Evolutionary conservation across 1,140 invertebrate species (phyloP).

Genomic region (Zaprionus camerounensis): DNA sequence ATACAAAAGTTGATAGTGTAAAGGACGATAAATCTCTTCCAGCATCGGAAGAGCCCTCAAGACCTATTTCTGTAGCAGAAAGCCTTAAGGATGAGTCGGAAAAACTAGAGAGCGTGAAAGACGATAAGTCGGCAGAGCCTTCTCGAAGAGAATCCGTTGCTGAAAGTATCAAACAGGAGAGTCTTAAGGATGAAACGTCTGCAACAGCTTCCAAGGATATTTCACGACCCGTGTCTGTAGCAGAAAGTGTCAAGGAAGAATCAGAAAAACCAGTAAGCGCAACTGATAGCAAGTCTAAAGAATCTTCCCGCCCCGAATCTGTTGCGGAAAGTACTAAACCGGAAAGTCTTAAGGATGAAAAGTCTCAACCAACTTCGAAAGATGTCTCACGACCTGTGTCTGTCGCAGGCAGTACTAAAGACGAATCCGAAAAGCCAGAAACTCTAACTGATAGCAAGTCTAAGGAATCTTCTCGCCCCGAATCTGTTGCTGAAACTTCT

Average conservation of each 20-base stretch:
- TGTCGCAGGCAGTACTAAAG: slow-evolving; percentile 23
- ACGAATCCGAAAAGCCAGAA: slow-evolving; percentile 18
- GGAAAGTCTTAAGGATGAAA: slow-evolving; percentile 18
- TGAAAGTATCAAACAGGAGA: slow-evolving; percentile 5
- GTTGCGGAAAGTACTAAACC: slow-evolving; percentile 16
- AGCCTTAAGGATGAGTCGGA: slow-evolving; percentile 12
- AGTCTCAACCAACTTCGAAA: slow-evolving; percentile 14
- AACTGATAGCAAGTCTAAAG: slow-evolving; percentile 17
- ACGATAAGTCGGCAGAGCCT: background rate
- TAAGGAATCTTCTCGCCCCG: background rate
- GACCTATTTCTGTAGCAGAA: slow-evolving; percentile 23
- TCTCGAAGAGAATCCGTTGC: slow-evolving; percentile 18
- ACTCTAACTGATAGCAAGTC: background rate
- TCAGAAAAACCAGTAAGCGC: slow-evolving; percentile 1
- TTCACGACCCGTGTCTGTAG: slow-evolving; percentile 2
- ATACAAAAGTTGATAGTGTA: background rate
- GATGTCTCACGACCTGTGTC: slow-evolving; percentile 33
- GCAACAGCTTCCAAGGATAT: slow-evolving; percentile 20
- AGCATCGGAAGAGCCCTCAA: background rate
- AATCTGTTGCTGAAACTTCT: slow-evolving; percentile 25
- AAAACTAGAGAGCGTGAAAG: background rate
- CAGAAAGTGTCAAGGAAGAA: slow-evolving; percentile 21
- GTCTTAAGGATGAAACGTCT: slow-evolving; percentile 4
- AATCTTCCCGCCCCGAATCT: slow-evolving; percentile 16
- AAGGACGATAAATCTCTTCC: background rate